phyloP scores from a whole-genome alignment of 2,888 invertebrate species.

The Drosophila ezoana region DNA sequence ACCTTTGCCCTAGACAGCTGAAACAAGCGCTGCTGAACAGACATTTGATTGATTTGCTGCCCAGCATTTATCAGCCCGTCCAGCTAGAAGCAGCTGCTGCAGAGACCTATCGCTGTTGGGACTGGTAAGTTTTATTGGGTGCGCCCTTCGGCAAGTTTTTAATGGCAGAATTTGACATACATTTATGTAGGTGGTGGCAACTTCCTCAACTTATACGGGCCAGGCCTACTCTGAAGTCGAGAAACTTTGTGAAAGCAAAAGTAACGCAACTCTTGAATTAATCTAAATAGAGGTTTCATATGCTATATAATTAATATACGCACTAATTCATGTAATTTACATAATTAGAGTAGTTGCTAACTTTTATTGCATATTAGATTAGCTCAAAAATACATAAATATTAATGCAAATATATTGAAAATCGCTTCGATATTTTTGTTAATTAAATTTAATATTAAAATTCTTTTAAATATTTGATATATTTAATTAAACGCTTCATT shows the following conservation, averaged over 20 bases:
- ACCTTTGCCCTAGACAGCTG: constrained; percentile 40
- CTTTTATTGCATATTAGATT: too few relatives aligned
- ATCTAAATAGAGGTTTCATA: background rate
- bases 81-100: constrained; percentile 31
- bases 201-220: constrained; percentile 11
- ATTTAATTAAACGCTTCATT: too few relatives aligned
- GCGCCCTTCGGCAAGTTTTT: constrained; percentile 18
- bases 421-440: too few relatives aligned
- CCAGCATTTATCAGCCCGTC: constrained; percentile 27
- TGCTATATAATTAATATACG: background rate
- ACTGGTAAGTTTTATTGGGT: constrained; percentile 48
- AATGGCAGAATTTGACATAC: constrained; percentile 26
- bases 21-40: background rate
- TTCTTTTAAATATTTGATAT: too few relatives aligned
- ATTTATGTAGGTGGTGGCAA: constrained; percentile 28
- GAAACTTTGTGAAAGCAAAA: background rate
- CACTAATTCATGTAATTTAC: too few relatives aligned
- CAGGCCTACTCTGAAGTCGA: background rate
- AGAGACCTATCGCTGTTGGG: background rate
- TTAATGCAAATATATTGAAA: too few relatives aligned
- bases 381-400: too few relatives aligned
- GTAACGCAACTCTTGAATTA: background rate
- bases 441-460: too few relatives aligned
- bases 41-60: constrained; percentile 54
- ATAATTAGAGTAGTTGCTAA: too few relatives aligned